These are phyloP conservation scores for Perodicticus potto DNA, from an alignment of 2,797 vertebrate genomes.

Conservation along the genomic window DNA sequence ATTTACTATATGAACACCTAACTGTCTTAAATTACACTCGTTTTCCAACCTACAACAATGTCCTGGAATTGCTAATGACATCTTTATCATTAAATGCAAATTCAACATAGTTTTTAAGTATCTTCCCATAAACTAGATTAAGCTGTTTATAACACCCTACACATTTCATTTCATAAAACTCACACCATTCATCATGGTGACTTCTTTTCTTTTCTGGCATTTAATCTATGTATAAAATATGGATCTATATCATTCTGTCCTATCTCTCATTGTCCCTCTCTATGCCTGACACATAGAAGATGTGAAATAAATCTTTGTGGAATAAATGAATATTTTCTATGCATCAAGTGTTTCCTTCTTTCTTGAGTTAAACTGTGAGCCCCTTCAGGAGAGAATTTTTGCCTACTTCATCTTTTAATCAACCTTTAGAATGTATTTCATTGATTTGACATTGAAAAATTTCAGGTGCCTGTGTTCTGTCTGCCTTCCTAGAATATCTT, in stretches of 20 bases:
- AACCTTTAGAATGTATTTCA: neutral
- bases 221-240: neutral
- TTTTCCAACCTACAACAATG: slow-evolving; percentile 27
- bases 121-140: neutral
- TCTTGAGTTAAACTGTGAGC: neutral
- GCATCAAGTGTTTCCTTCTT: neutral
- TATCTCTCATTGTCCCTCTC: neutral
- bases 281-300: neutral
- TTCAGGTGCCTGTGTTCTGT: neutral
- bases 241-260: neutral
- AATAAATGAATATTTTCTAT: slow-evolving; percentile 27
- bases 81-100: neutral
- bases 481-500: neutral
- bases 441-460: slow-evolving; percentile 7
- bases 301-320: neutral
- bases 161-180: neutral
- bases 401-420: neutral
- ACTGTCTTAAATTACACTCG: neutral
- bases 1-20: neutral
- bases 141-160: neutral
- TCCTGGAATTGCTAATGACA: slow-evolving; percentile 22
- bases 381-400: slow-evolving; percentile 2
- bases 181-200: neutral
- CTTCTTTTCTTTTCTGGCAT: neutral
- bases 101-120: neutral